These are phyloP conservation scores for Ischnus inquisitorius DNA, from an alignment of 2,888 invertebrate species.

Conservation along the genomic window DNA sequence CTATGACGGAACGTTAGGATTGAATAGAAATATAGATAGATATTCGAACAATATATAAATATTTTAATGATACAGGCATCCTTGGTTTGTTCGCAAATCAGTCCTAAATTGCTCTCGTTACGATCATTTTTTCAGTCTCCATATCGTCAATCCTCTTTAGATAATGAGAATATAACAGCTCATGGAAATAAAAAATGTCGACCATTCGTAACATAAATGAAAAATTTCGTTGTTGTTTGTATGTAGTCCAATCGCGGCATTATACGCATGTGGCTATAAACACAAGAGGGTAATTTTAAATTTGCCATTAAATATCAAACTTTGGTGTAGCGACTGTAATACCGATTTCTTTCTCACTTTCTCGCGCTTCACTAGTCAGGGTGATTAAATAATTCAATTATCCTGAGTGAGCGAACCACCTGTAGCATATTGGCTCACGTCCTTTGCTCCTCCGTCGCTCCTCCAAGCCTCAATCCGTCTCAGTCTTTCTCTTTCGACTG, in stretches of 20 bases:
- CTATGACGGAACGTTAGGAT: not conserved
- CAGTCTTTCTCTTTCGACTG: conserved; percentile 16
- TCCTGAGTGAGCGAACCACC: conserved; percentile 60
- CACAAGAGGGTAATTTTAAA: not conserved
- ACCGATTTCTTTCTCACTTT: conserved; percentile 7
- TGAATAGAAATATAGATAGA: too few species aligned
- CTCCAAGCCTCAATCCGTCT: not conserved
- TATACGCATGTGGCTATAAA: not conserved
- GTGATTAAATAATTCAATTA: conserved; percentile 62
- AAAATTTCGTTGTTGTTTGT: too few species aligned
- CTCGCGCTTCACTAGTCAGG: conserved; percentile 26
- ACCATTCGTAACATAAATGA: too few species aligned
- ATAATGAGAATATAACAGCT: too few species aligned
- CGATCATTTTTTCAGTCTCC: not conserved
- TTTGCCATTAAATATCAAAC: not conserved
- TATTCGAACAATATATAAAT: not conserved
- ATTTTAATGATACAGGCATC: not conserved
- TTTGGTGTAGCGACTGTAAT: conserved; percentile 15
- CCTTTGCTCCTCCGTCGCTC: not conserved
- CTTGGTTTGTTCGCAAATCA: not conserved
- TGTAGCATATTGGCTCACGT: conserved; percentile 59
- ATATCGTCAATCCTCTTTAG: too few species aligned
- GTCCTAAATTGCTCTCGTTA: not conserved
- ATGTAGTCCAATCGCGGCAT: not conserved
- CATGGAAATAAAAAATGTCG: too few species aligned